A percentile compares a stretch with the other conserved stretches of the same genome.
These are phyloP conservation scores for Tenrec ecaudatus DNA, from an alignment of 2,113 vertebrate genomes.

Conservation along the genomic window DNA sequence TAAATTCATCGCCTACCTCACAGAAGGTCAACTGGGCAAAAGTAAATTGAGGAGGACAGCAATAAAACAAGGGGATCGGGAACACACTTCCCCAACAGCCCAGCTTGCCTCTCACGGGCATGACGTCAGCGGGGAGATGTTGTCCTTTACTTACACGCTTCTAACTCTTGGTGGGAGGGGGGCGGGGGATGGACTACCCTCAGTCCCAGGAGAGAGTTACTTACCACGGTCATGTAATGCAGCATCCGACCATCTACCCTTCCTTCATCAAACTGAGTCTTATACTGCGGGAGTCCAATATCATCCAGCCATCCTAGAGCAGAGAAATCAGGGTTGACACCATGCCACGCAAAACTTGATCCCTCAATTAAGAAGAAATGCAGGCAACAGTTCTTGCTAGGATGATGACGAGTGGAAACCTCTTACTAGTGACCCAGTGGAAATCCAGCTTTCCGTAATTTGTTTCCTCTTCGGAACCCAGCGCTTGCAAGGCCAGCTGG, in stretches of 20 bases:
- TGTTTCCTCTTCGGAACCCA: conserved; percentile 97
- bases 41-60: background rate
- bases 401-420: background rate
- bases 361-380: background rate
- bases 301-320: conserved; percentile 97
- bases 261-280: conserved; percentile 98
- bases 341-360: background rate
- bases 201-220: conserved; percentile 70
- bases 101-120: background rate
- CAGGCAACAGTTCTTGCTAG: background rate
- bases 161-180: background rate
- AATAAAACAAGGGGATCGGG: background rate
- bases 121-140: background rate
- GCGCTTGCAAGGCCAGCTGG: conserved; percentile 95
- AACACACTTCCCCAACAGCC: background rate
- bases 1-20: background rate
- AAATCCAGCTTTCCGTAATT: conserved; percentile 97
- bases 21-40: background rate
- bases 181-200: background rate
- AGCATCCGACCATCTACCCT: conserved; percentile 97
- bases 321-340: conserved; percentile 6
- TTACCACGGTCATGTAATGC: conserved; percentile 98
- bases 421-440: conserved; percentile 98
- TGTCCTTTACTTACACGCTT: background rate
- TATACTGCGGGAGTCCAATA: conserved; percentile 98